Conservation (phyloP, 1,140 invertebrate genomes). For the Panagrolaimus sp. region DNA sequence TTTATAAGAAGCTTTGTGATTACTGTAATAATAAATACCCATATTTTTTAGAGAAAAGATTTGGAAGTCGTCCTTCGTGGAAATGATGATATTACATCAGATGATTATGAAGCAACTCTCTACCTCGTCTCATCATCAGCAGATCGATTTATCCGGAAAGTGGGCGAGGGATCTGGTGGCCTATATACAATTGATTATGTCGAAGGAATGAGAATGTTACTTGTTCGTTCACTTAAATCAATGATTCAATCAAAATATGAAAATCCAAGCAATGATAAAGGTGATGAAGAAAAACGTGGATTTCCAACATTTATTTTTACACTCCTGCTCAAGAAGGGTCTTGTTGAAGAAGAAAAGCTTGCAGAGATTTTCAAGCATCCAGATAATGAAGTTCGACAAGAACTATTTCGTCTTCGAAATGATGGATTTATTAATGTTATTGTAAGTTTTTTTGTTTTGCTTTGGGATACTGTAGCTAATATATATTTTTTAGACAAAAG, state of each 20-base stretch:
- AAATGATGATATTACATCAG: background rate
- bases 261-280: background rate
- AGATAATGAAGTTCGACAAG: background rate
- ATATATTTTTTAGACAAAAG: background rate
- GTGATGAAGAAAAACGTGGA: background rate
- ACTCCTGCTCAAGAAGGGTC: background rate
- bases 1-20: background rate
- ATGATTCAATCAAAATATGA: slow-evolving; percentile 9
- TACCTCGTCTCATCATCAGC: background rate
- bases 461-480: background rate
- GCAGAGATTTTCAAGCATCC: background rate
- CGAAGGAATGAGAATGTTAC: background rate
- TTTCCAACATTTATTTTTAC: background rate
- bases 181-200: slow-evolving; percentile 9
- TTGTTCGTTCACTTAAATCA: background rate
- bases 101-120: slow-evolving; percentile 2
- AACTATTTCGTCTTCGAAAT: background rate
- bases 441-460: background rate
- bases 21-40: too few species aligned
- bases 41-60: slow-evolving; percentile 12
- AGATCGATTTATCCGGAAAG: background rate
- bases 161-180: background rate
- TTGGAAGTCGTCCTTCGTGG: background rate
- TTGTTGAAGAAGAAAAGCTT: slow-evolving; percentile 6
- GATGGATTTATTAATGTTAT: slow-evolving; percentile 10